These are phyloP conservation scores for Girardinichthys multiradiatus DNA, from an alignment of 2,113 vertebrate genomes.

Conservation along the genomic window DNA sequence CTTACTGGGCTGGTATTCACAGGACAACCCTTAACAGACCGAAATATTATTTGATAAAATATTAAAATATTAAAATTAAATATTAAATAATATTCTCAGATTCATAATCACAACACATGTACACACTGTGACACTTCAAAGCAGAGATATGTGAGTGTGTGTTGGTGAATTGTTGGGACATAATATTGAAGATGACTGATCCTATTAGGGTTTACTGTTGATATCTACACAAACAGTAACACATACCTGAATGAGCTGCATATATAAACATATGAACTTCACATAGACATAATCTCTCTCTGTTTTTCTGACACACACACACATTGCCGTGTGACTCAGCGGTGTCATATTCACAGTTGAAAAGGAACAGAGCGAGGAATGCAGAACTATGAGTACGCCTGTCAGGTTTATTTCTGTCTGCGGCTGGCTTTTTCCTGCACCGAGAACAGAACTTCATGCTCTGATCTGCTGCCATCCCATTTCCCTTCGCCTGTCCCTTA, in stretches of 20 bases:
- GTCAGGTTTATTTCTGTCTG: slow-evolving; percentile 60
- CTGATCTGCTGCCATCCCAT: slow-evolving; percentile 49
- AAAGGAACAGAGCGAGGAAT: slow-evolving; percentile 53
- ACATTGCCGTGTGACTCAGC: slow-evolving; percentile 50
- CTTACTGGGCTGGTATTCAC: too few species aligned
- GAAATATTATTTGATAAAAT: too few species aligned
- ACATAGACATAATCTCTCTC: neutral
- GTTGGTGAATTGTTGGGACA: slow-evolving; percentile 37
- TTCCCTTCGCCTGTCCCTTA: slow-evolving; percentile 12
- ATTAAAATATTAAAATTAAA: too few species aligned
- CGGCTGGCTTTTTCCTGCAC: slow-evolving; percentile 7
- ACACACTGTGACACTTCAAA: slow-evolving; percentile 24
- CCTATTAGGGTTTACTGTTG: slow-evolving; percentile 54
- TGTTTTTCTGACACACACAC: slow-evolving; percentile 1
- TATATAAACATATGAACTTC: slow-evolving; percentile 18
- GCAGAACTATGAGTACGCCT: slow-evolving; percentile 52
- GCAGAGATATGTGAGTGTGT: slow-evolving; percentile 18
- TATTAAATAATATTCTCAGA: too few species aligned
- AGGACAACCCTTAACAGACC: too few species aligned
- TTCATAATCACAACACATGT: too few species aligned
- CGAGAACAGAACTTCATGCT: slow-evolving; percentile 33
- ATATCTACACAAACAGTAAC: slow-evolving; percentile 11
- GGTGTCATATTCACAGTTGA: slow-evolving; percentile 53
- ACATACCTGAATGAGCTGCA: slow-evolving; percentile 11
- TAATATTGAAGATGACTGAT: slow-evolving; percentile 56